These are phyloP conservation scores for Yponomeuta malinellus DNA, from an alignment of 2,888 invertebrate genomes.

Conservation along the genomic window DNA sequence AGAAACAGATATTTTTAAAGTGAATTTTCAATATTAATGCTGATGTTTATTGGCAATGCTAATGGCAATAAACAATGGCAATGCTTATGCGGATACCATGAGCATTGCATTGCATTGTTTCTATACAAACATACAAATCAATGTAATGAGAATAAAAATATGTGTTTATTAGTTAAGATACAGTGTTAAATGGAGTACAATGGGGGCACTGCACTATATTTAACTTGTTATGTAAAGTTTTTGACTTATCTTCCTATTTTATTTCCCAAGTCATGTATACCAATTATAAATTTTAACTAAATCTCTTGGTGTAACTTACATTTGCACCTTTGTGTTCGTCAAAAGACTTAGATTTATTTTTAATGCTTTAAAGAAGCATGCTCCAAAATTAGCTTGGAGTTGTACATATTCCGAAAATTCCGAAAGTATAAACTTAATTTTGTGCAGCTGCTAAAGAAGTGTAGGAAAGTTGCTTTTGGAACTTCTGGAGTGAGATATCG, in stretches of 20 bases:
- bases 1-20: no score
- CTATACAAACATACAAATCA: no score
- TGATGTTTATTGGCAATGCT: no score
- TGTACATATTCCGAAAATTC: not conserved
- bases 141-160: no score
- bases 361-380: not conserved
- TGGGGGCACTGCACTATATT: not conserved
- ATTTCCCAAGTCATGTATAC: not conserved
- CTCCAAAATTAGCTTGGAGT: not conserved
- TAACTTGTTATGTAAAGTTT: not conserved
- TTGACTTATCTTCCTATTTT: not conserved
- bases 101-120: no score
- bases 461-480: no score
- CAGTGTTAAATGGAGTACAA: not conserved
- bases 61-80: no score
- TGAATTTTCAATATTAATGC: no score
- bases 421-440: not conserved
- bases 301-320: not conserved
- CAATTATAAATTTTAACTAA: not conserved
- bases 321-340: not conserved
- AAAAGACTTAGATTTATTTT: not conserved
- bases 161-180: not conserved
- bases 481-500: no score
- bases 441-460: no score
- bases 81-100: no score